Conservation (phyloP, 2,888 invertebrate species). For the Megalurothrips usitatus region DNA sequence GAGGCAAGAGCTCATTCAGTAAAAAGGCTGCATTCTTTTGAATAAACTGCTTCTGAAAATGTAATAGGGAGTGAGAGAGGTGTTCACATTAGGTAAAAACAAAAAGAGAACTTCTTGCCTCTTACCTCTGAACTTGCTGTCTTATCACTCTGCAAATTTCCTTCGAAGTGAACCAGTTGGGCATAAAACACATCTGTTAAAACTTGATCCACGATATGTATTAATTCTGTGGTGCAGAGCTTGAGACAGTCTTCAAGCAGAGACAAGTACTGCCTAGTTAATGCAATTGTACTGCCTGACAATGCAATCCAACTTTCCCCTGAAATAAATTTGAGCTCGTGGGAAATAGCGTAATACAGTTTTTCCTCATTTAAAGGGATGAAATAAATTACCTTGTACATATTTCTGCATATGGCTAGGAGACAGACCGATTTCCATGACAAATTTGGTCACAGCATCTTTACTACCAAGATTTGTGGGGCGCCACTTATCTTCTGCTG, state of each 20-base stretch:
- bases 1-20: constrained; percentile 56
- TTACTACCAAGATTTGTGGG: constrained; percentile 74
- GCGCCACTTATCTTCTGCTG: constrained; percentile 80
- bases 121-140: constrained; percentile 52
- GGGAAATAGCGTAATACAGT: not conserved
- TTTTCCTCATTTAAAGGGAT: not conserved
- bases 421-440: constrained; percentile 64
- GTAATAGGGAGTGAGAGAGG: constrained; percentile 36
- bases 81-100: not conserved
- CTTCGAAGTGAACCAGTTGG: constrained; percentile 62
- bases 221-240: constrained; percentile 68
- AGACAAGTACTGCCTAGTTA: constrained; percentile 68
- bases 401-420: constrained; percentile 60
- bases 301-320: constrained; percentile 68
- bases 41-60: constrained; percentile 48
- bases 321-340: constrained; percentile 39
- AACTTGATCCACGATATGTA: constrained; percentile 66
- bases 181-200: constrained; percentile 68
- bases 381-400: constrained; percentile 52
- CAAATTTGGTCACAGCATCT: constrained; percentile 61
- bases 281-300: constrained; percentile 74
- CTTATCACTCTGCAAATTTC: constrained; percentile 53
- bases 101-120: constrained; percentile 28
- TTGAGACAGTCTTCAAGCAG: constrained; percentile 72
- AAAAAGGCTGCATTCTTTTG: constrained; percentile 68